Evolutionary conservation across 2,797 vertebrate species (phyloP), one percentile per base, ranked within the genome.

Genomic region (Euthynnus affinis): DNA sequence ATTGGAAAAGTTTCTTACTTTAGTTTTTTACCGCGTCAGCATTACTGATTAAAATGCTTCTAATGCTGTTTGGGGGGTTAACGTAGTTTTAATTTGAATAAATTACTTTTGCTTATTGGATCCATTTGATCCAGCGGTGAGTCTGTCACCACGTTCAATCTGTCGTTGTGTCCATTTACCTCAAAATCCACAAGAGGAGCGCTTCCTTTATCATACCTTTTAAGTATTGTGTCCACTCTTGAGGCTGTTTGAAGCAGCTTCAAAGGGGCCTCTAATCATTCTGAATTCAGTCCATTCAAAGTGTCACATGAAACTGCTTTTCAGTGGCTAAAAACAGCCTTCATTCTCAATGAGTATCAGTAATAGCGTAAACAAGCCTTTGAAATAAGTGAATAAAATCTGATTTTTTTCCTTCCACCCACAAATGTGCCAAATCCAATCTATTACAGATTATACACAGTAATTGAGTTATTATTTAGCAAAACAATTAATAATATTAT

Each of bases 231-330:
- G 73, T 82, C 59, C 71, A 58, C 75, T 76, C 74, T 25, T 32
- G 32, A 52, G 70, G 70, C 66, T 9, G 80, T 88, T 85, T 90
- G 77, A 91, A 88, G 81, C 73, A 5, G 57, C 85, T 83, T 90
- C 81, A 88, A 89, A 91, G 78, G 22, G 22, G 37, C 18, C 20
- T 6, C 2, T 27, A 17, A 59, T 86, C 78, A 51, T 40, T 83
- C 8, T 40, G 59, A 23, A 74, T 73, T 68, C 51, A 60, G 3
- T 88, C 42, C 40, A 71, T 80, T 88, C 78, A 87, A 62, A 73
- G 80, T 44, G 44, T 5, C 61, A 53, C 67, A 23, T 53, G 29
- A 81, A 86, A 42, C 74, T 25, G 76, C 71, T 75, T 46, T 74
- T 66, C 59, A 64, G 29, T 0, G 49, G 51, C 66, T 86, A 78